A percentile compares a stretch with the other conserved stretches of the same genome.
These are phyloP conservation scores for Autographa pulchrina DNA, from an alignment of 2,888 invertebrate species.

Conservation along the genomic window DNA sequence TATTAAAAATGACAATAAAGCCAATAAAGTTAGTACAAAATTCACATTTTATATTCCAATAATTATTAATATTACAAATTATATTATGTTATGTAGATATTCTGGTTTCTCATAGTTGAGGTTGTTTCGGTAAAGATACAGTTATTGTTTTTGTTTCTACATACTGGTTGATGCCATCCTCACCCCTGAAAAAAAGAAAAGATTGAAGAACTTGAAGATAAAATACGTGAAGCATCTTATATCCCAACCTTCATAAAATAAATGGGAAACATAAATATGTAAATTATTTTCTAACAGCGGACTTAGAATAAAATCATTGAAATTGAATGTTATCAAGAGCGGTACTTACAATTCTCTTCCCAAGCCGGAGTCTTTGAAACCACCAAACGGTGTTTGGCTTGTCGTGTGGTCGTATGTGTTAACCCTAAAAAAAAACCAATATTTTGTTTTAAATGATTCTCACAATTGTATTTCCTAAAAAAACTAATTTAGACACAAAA, in stretches of 20 bases:
- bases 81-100: neutral
- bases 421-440: slow-evolving; percentile 87
- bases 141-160: slow-evolving; percentile 94
- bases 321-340: too few relatives aligned
- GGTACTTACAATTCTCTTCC: slow-evolving; percentile 93
- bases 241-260: too few relatives aligned
- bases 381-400: slow-evolving; percentile 96
- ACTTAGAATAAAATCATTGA: too few relatives aligned
- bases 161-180: slow-evolving; percentile 94
- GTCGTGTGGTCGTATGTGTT: slow-evolving; percentile 93
- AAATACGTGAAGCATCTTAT: too few relatives aligned
- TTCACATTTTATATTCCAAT: neutral
- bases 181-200: slow-evolving; percentile 89
- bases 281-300: too few relatives aligned
- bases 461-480: slow-evolving; percentile 4
- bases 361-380: slow-evolving; percentile 95
- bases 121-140: slow-evolving; percentile 89
- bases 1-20: slow-evolving; percentile 1
- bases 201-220: neutral
- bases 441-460: slow-evolving; percentile 3
- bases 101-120: slow-evolving; percentile 65
- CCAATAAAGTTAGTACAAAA: neutral
- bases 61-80: neutral
- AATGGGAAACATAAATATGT: too few relatives aligned
- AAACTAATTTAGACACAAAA: too few relatives aligned